Conservation (phyloP, 2,888 invertebrate species). For the Sesia bembeciformis region DNA sequence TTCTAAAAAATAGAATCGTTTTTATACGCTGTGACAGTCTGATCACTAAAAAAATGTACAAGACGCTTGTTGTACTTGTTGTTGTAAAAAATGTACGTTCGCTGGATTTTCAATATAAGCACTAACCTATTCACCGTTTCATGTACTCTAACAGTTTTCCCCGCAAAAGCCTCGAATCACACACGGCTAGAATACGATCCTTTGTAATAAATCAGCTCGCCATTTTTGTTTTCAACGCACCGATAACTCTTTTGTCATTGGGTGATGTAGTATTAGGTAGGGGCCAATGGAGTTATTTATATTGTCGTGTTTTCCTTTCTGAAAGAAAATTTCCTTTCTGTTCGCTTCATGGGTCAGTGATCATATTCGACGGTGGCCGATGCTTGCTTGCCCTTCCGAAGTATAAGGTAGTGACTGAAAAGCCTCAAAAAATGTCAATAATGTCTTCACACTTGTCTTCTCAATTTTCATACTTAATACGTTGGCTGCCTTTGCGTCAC, state of each 20-base stretch:
- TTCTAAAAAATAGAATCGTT: too few species aligned
- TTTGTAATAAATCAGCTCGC: conserved; percentile 63
- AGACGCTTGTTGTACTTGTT: too few species aligned
- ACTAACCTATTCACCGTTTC: not conserved
- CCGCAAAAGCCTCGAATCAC: conserved; percentile 4
- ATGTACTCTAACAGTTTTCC: not conserved
- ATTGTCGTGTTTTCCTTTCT: conserved; percentile 68
- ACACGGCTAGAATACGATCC: conserved; percentile 46
- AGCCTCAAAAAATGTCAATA: too few species aligned
- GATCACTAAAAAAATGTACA: too few species aligned
- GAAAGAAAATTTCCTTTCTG: conserved; percentile 73
- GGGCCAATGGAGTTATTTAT: conserved; percentile 73
- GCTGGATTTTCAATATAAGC: too few species aligned
- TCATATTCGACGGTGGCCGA: conserved; percentile 54
- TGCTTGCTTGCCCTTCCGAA: conserved; percentile 7
- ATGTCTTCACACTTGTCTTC: too few species aligned
- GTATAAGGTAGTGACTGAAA: not conserved
- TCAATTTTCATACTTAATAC: too few species aligned
- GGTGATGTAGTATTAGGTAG: conserved; percentile 61
- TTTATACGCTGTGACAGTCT: too few species aligned
- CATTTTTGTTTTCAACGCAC: conserved; percentile 76
- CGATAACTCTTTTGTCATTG: conserved; percentile 75
- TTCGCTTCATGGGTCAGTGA: conserved; percentile 72
- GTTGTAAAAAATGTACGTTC: too few species aligned
- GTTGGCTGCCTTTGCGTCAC: too few species aligned